These are phyloP conservation scores for Novumbra hubbsi DNA, from an alignment of 2,797 vertebrate genomes.

Conservation along the genomic window DNA sequence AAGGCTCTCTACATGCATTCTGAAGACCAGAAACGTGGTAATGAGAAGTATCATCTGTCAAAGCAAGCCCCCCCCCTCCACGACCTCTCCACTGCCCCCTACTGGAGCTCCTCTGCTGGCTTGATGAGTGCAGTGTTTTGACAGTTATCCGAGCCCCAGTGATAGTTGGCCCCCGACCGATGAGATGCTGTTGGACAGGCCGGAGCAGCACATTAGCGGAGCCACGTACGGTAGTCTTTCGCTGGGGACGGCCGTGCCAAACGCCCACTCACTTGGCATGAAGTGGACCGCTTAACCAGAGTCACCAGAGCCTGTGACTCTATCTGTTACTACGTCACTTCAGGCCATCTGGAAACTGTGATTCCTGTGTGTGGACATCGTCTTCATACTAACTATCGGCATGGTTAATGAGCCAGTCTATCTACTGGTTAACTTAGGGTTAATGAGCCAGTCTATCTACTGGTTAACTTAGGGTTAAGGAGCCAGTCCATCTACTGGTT, in stretches of 20 bases:
- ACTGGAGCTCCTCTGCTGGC: conserved; percentile 20
- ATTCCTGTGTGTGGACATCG: no score
- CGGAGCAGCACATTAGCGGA: conserved; percentile 52
- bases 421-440: no score
- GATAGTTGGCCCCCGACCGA: conserved; percentile 64
- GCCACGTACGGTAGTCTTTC: conserved; percentile 28
- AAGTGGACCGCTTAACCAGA: conserved; percentile 5
- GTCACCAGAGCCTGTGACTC: neutral
- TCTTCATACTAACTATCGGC: no score
- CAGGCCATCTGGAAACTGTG: no score
- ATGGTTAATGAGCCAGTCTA: no score
- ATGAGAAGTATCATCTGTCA: conserved; percentile 42
- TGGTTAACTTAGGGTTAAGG: no score
- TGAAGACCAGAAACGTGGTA: conserved; percentile 38
- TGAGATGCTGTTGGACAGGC: conserved; percentile 67
- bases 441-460: no score
- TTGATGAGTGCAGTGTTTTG: conserved; percentile 65
- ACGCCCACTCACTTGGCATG: conserved; percentile 38
- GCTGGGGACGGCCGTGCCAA: conserved; percentile 45
- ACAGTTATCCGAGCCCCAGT: conserved; percentile 68
- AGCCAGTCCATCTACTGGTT: no score
- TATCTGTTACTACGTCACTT: no score
- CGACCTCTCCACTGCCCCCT: neutral
- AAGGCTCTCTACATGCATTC: conserved; percentile 24
- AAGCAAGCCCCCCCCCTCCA: conserved; percentile 12